Percentiles rank a stretch among this genome's conserved stretches.
These are phyloP conservation scores for Lineus longissimus DNA, from an alignment of 1,140 invertebrate genomes.

Conservation along the genomic window DNA sequence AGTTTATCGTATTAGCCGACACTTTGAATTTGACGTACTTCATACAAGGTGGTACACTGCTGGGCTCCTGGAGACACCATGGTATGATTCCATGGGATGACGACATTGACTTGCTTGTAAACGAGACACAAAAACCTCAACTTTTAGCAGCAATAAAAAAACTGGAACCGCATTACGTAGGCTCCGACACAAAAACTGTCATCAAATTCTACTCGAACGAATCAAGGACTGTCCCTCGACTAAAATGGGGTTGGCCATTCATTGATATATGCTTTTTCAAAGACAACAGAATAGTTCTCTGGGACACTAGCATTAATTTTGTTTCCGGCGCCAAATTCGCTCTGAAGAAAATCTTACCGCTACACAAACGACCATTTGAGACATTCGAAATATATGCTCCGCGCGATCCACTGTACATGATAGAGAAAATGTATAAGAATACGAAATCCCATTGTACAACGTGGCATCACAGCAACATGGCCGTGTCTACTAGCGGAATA, in stretches of 20 bases:
- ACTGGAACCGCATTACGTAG: no score
- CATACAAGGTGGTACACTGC: slow-evolving; percentile 17
- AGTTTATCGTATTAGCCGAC: no score
- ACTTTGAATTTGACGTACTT: slow-evolving; percentile 11
- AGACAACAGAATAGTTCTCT: slow-evolving; percentile 21
- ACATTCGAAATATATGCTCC: slow-evolving; percentile 12
- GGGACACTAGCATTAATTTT: slow-evolving; percentile 9
- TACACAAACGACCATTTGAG: slow-evolving; percentile 17
- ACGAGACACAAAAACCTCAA: neutral
- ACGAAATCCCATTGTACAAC: no score
- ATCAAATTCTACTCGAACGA: no score
- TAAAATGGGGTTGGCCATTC: slow-evolving; percentile 22
- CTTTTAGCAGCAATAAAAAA: neutral
- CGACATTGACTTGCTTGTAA: slow-evolving; percentile 21
- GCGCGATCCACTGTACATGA: neutral
- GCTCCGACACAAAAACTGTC: no score
- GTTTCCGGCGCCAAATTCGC: slow-evolving; percentile 5
- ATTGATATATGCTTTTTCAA: slow-evolving; percentile 26
- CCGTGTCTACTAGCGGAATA: no score
- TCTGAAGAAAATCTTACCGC: slow-evolving; percentile 16
- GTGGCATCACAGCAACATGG: no score
- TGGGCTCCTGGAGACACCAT: slow-evolving; percentile 22
- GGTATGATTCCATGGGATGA: slow-evolving; percentile 27
- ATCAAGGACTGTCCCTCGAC: no score
- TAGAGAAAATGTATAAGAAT: neutral